Percentiles rank a stretch among this genome's conserved stretches.
Conservation (phyloP, 2,888 invertebrate genomes). For the Pomacea canaliculata region DNA sequence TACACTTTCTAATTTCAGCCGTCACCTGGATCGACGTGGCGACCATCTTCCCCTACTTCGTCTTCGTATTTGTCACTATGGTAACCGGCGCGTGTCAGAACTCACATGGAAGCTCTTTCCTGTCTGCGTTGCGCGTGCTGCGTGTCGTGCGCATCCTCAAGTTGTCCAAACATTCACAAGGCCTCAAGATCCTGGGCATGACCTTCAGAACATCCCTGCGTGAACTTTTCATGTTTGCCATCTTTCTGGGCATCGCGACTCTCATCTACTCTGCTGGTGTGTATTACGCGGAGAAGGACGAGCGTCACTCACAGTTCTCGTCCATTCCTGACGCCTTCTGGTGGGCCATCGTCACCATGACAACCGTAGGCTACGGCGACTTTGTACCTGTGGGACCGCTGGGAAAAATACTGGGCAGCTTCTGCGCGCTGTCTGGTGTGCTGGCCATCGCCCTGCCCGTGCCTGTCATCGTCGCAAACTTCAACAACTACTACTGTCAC, state of each 20-base stretch:
- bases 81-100: conserved; percentile 46
- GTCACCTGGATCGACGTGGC: conserved; percentile 67
- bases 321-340: conserved; percentile 69
- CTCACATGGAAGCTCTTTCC: conserved; percentile 47
- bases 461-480: conserved; percentile 72
- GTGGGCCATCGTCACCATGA: conserved; percentile 69
- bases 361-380: conserved; percentile 69
- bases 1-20: conserved; percentile 55
- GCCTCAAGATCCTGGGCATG: conserved; percentile 65
- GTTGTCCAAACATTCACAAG: conserved; percentile 66
- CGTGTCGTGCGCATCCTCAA: conserved; percentile 66
- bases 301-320: conserved; percentile 51
- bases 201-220: conserved; percentile 63
- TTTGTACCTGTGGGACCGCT: conserved; percentile 67
- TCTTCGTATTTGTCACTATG: conserved; percentile 55
- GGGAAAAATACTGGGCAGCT: conserved; percentile 70
- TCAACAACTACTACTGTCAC: conserved; percentile 71
- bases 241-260: conserved; percentile 67
- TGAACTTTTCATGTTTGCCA: conserved; percentile 65
- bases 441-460: conserved; percentile 71
- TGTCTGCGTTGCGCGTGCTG: conserved; percentile 61
- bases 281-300: conserved; percentile 64
- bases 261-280: conserved; percentile 66
- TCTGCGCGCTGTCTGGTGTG: conserved; percentile 71
- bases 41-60: conserved; percentile 66